Base-by-base conservation (phyloP, 2,797 vertebrate species). In the Acipenser oxyrinchus region DNA sequence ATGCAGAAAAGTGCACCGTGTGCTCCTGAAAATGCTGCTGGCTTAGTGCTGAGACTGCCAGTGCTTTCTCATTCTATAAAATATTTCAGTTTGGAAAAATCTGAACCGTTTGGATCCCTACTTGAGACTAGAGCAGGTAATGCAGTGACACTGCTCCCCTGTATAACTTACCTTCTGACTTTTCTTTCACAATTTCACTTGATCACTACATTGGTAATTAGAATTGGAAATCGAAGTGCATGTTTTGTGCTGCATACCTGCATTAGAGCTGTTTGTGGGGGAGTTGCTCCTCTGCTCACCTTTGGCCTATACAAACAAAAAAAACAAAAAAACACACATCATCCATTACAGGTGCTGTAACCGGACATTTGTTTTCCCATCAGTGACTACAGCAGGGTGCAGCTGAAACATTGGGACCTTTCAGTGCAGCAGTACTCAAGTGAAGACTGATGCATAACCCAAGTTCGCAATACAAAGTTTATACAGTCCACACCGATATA, bases 271-370 rank as follows among this genome's bases (percentile, higher is more conserved):
- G 83, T 86, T 93, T 62, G 91, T 88, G 10, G 91, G 82, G 78
- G 92, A 93, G 87, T 93, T 95, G 74, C 86, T 94, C 73, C 90
- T 92, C 87, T 91, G 94, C 80, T 99, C 94, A 76, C 82, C 88
- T 77, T 94, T 93, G 76, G 84, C 91, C 93, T 96, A 85, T 72
- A 77, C 62, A 73, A 66, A 74, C 75, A 79, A 70, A 67, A 48
- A 49, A 49, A n/a, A 68, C 0, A 63, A 18, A 18, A 18, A 18
- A 18, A 18, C 1, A 53, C 11, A 23, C 60, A 37, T 62, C 10
- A 59, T 13, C n/a, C 8, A 68, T 15, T 52, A 69, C 12, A 15
- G 7, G 66, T 37, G 55, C 37, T 5, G 37, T 37, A 37, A 55
- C 51, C 64, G 5, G 8, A 55, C 8, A 6, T 2, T 9, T 1